Percentiles rank a stretch among this genome's conserved stretches.
Conservation (phyloP, 2,888 invertebrate genomes). For the Acronicta aceris region DNA sequence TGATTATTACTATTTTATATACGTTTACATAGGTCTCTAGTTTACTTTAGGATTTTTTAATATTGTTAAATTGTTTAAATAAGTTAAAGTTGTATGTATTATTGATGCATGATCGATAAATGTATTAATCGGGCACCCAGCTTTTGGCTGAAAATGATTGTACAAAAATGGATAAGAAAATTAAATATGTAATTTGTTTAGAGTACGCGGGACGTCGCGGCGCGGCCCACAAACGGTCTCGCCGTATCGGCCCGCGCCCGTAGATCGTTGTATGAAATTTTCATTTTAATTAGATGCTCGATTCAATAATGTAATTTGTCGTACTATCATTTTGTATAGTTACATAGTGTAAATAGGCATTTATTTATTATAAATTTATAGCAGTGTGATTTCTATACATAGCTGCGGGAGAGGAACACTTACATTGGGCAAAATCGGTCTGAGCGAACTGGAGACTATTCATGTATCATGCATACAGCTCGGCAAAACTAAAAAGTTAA, state of each 20-base stretch:
- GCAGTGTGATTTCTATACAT: constrained; percentile 88
- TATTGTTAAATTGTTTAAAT: constrained; percentile 88
- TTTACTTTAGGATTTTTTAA: constrained; percentile 86
- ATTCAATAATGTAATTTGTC: constrained; percentile 86
- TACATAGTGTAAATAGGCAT: constrained; percentile 90
- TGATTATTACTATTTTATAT: constrained; percentile 80
- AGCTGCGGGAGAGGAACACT: constrained; percentile 85
- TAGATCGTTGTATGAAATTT: constrained; percentile 84
- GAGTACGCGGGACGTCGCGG: constrained; percentile 66
- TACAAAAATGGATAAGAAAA: constrained; percentile 84
- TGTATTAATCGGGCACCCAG: constrained; percentile 84
- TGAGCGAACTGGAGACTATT: constrained; percentile 80
- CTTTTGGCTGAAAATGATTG: constrained; percentile 85
- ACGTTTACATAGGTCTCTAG: constrained; percentile 83
- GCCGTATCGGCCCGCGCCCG: constrained; percentile 66
- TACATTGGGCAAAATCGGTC: constrained; percentile 78
- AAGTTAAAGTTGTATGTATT: constrained; percentile 87
- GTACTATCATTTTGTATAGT: constrained; percentile 89
- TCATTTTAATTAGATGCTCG: constrained; percentile 86
- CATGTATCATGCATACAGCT: constrained; percentile 81
- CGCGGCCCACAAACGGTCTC: constrained; percentile 48
- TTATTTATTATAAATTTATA: constrained; percentile 89
- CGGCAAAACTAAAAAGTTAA: constrained; percentile 77
- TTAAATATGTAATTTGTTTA: constrained; percentile 81
- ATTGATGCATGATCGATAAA: constrained; percentile 82